Evolutionary conservation across 1,140 invertebrate genomes (phyloP).

Genomic region (Drosophila nikananu): DNA sequence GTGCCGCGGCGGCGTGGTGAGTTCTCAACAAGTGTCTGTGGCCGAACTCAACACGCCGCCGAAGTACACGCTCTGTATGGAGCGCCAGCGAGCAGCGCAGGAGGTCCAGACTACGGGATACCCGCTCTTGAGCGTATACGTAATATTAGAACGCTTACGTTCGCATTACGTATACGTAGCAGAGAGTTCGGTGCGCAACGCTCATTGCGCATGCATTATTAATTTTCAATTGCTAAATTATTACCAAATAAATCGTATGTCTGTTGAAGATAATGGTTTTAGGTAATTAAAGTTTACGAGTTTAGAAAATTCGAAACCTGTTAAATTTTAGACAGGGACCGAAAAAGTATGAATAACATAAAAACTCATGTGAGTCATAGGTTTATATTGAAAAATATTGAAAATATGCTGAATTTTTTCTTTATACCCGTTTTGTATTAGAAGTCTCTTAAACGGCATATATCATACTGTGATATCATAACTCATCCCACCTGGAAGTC

Average conservation of each 20-base stretch:
- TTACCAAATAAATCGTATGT: neutral
- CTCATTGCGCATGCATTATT: neutral
- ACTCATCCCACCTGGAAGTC: too few relatives aligned
- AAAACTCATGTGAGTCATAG: too few relatives aligned
- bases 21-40: slow-evolving; percentile 76
- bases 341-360: neutral
- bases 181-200: neutral
- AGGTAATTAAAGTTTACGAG: neutral
- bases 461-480: too few relatives aligned
- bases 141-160: neutral
- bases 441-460: too few relatives aligned
- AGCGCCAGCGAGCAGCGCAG: slow-evolving; percentile 8
- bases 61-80: slow-evolving; percentile 38
- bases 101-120: slow-evolving; percentile 30
- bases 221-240: neutral
- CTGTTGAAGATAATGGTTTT: neutral
- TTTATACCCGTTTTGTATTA: too few relatives aligned
- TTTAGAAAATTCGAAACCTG: neutral
- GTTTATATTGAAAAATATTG: neutral
- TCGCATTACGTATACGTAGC: slow-evolving; percentile 10
- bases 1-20: slow-evolving; percentile 64
- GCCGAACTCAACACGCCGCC: slow-evolving; percentile 32
- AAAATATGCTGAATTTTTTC: neutral
- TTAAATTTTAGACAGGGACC: neutral
- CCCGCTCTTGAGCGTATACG: slow-evolving; percentile 27